Percentiles rank a stretch among this genome's conserved stretches.
phyloP scores from a whole-genome alignment of 2,113 vertebrate genomes.

The Erythrocercus mccallii region DNA sequence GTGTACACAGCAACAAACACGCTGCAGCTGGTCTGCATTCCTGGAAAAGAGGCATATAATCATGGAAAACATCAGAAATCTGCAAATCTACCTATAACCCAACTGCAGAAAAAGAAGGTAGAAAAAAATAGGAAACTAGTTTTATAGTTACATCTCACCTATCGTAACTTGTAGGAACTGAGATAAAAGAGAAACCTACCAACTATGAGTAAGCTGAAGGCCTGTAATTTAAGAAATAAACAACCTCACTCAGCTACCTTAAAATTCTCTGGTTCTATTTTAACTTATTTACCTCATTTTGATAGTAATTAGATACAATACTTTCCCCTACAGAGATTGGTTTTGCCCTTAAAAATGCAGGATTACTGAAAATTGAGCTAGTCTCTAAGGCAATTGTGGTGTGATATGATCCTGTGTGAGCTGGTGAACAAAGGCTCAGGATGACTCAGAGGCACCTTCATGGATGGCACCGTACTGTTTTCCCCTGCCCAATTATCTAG shows the following conservation, averaged over 20 bases:
- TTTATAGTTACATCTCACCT: neutral
- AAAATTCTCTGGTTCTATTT: neutral
- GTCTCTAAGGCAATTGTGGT: neutral
- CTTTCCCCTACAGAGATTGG: neutral
- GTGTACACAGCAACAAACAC: neutral
- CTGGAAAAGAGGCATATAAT: neutral
- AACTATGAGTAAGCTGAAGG: neutral
- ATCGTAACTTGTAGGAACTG: neutral
- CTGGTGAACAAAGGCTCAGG: neutral
- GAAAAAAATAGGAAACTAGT: neutral
- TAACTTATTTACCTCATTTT: neutral
- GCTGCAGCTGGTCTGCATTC: neutral
- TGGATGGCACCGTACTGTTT: conserved; percentile 11
- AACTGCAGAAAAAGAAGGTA: neutral
- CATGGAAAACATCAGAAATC: neutral
- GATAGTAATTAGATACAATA: neutral
- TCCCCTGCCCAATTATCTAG: conserved; percentile 25
- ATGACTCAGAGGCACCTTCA: neutral
- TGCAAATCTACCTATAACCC: neutral
- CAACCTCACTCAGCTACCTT: neutral
- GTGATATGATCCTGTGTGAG: neutral
- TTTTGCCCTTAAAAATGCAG: neutral
- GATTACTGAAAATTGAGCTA: conserved; percentile 15
- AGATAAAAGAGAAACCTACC: neutral
- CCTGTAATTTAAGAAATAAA: neutral